Evolutionary conservation across 1,140 invertebrate genomes (phyloP), one percentile per base, ranked within the genome.

Genomic region (Cecropterus lyciades): DNA sequence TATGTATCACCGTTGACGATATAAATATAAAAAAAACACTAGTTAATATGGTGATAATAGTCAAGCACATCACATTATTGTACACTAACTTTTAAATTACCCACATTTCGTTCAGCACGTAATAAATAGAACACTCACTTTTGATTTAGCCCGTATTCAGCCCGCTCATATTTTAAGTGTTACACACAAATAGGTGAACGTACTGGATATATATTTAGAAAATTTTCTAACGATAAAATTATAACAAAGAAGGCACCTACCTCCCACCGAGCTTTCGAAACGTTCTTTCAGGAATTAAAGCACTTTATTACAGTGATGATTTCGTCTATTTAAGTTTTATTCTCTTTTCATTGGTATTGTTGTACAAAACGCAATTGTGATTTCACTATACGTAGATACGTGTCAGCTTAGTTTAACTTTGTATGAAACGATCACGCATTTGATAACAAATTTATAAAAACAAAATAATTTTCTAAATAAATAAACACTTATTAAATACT

Each of bases 131-230:
- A n/a, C 16, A 42, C 45, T 37, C 30, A n/a, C 43, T 17, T 51
- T 48, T 40, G 30, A 40, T 51, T 13, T 60, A 49, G 42, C 16
- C 30, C 27, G 27, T 60, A 60, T 70, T 70, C 51, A 73, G 65
- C 71, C 49, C 70, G 67, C 66, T 72, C 70, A 42, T 52, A 71
- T 52, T 40, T 62, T 67, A 79, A 74, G 72, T 77, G 70, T 77
- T 74, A 79, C 74, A 74, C 77, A 66, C 48, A 71, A 65, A 48
- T 70, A 73, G 77, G 77, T 80, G 75, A 80, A 80, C 65, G 72
- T 60, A 75, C 75, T 62, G 67, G 52, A 67, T 71, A 65, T 80
- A 80, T 69, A 71, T 73, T 80, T 80, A 79, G 72, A 69, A 65
- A 68, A 72, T 43, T 20, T 62, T 62, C 59, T 63, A 52, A 52